Evolutionary conservation across 2,113 vertebrate species (phyloP), one percentile per base, ranked within the genome.

Genomic region (Oophaga pumilio): DNA sequence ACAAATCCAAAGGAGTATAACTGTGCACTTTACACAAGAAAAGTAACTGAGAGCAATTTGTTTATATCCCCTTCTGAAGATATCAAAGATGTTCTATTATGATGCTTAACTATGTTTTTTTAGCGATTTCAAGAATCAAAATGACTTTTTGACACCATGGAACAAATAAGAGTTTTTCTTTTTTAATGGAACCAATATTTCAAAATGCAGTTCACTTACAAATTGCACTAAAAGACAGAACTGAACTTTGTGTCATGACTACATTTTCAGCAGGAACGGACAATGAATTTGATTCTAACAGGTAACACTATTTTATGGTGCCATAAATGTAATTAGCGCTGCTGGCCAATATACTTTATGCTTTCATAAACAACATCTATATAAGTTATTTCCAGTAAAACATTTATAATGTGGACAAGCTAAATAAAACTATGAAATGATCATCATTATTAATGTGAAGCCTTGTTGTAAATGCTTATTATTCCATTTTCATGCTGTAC

Each of bases 321-420:
- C 33, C 4, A 50, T 74, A 50, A 74, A 74, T 50, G 43, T 50
- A 74, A 50, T 74, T 74, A 74, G 43, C 0, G 71, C 71, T 50
- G 71, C 43, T 22, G 71, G 43, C 71, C 33, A 74, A 74, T 74
- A 74, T 50, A 49, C 12, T 74, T 74, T 50, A 74, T 50, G 69
- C 28, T 73, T 73, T 49, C 69, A 73, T 73, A 73, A 71, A 71
- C 68, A 71, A 74, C 18, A 33, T 74, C 71, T 43, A 74, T 74
- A 49, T 50, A 74, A 22, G 20, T 50, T 74, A 50, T 43, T 43
- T 43, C 8, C 18, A 50, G 71, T 20, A 50, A 43, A 50, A 33
- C 71, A 74, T 74, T 50, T 22, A 74, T 49, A 74, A 74, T 74
- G 71, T 74, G 28, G 33, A 74, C 43, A 74, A 73, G n/a, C 15